These are phyloP conservation scores for Condylura cristata DNA, from an alignment of 2,113 vertebrate species.

Conservation along the genomic window DNA sequence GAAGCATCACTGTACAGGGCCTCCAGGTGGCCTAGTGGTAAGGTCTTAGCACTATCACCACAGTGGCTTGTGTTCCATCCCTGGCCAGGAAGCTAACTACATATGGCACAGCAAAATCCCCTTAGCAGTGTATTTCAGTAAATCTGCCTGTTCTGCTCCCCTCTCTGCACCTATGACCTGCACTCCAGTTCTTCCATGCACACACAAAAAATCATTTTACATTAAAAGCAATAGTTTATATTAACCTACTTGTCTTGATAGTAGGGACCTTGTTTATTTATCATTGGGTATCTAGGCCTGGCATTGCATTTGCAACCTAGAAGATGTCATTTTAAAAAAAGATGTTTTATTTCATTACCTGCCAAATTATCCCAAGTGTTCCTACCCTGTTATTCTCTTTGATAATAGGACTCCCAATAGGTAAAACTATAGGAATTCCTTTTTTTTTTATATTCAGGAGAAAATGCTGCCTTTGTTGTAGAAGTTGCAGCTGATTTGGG, in stretches of 20 bases:
- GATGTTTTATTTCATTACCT: conserved; percentile 19
- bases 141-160: too few relatives aligned
- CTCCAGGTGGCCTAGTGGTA: too few relatives aligned
- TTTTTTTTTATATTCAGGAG: not conserved
- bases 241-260: not conserved
- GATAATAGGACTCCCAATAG: not conserved
- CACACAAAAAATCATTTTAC: not conserved
- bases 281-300: not conserved
- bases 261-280: not conserved
- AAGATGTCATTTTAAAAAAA: not conserved
- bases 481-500: not conserved
- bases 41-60: too few relatives aligned
- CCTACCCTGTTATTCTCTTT: not conserved
- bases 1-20: not conserved
- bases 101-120: too few relatives aligned
- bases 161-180: too few relatives aligned
- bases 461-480: conserved; percentile 5
- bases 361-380: not conserved
- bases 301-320: not conserved
- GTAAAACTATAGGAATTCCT: not conserved
- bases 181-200: too few relatives aligned
- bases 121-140: too few relatives aligned
- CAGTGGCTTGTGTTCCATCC: too few relatives aligned
- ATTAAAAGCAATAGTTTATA: not conserved
- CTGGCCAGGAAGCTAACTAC: too few relatives aligned